These are phyloP conservation scores for Anoplopoma fimbria DNA, from an alignment of 2,113 vertebrate species.

Conservation along the genomic window DNA sequence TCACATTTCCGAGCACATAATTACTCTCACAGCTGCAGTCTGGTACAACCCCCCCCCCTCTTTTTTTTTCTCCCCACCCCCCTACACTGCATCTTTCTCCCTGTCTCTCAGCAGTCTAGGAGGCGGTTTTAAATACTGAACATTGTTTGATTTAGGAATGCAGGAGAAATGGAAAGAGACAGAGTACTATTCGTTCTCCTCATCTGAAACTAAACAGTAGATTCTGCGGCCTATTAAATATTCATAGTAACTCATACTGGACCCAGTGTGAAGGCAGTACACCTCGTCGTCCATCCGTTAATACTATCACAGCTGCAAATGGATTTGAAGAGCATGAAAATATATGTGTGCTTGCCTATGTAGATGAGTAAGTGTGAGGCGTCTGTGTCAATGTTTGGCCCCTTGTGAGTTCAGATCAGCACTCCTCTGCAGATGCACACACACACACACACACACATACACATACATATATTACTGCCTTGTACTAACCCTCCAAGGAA, in stretches of 20 bases:
- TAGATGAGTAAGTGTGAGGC: constrained; percentile 3
- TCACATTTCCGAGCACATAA: constrained; percentile 80
- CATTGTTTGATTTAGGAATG: constrained; percentile 96
- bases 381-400: constrained; percentile 32
- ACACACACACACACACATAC: constrained; percentile 9
- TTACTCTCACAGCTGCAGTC: constrained; percentile 81
- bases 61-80: constrained; percentile 44
- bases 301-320: constrained; percentile 90
- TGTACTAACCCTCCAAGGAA: constrained; percentile 82
- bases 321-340: constrained; percentile 37
- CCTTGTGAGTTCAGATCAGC: constrained; percentile 8
- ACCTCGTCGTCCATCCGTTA: constrained; percentile 90
- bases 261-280: constrained; percentile 76
- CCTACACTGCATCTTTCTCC: constrained; percentile 44
- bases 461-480: constrained; percentile 6
- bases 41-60: constrained; percentile 62
- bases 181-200: constrained; percentile 91
- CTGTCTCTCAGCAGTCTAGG: constrained; percentile 86
- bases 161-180: constrained; percentile 76
- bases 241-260: constrained; percentile 88
- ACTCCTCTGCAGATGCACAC: not conserved
- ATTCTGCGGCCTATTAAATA: constrained; percentile 97
- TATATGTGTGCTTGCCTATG: constrained; percentile 23
- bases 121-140: constrained; percentile 90
- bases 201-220: constrained; percentile 95